Evolutionary conservation across 2,797 vertebrate species (phyloP).

Genomic region (Scarus forsteni): DNA sequence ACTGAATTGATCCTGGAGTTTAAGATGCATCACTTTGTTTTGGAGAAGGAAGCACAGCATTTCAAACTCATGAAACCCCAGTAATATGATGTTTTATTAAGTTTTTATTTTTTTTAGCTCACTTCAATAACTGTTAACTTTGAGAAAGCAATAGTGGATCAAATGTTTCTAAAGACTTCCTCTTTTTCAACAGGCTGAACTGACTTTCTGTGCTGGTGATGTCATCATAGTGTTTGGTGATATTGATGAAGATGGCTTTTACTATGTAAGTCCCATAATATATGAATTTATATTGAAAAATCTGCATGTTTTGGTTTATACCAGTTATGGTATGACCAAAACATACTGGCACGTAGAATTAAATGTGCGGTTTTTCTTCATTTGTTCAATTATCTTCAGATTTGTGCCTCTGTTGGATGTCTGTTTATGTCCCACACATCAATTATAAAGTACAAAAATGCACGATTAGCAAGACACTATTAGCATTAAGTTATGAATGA

Average conservation of each 20-base stretch:
- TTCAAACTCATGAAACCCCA: constrained; percentile 62
- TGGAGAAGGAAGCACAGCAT: constrained; percentile 75
- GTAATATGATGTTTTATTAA: constrained; percentile 48
- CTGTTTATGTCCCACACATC: too few relatives aligned
- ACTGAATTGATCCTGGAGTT: constrained; percentile 60
- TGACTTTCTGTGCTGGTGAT: constrained; percentile 97
- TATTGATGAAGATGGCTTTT: constrained; percentile 99
- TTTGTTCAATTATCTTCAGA: too few relatives aligned
- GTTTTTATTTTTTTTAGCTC: constrained; percentile 6
- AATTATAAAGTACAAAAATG: too few relatives aligned
- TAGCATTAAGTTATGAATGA: too few relatives aligned
- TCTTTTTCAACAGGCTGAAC: constrained; percentile 87
- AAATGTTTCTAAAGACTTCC: constrained; percentile 26
- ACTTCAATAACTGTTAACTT: constrained; percentile 15
- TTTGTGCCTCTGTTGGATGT: too few relatives aligned
- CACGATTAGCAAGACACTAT: too few relatives aligned
- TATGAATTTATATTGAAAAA: neutral
- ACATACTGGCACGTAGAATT: too few relatives aligned
- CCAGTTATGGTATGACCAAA: too few relatives aligned
- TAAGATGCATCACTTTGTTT: constrained; percentile 75
- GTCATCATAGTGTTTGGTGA: constrained; percentile 96
- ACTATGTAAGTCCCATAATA: constrained; percentile 89
- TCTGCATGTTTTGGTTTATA: neutral
- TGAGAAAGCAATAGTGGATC: neutral
- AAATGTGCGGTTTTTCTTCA: too few relatives aligned